A percentile compares a stretch with the other conserved stretches of the same genome.
Evolutionary conservation across 2,797 vertebrate species (phyloP).

Genomic region (Sus cebifrons): DNA sequence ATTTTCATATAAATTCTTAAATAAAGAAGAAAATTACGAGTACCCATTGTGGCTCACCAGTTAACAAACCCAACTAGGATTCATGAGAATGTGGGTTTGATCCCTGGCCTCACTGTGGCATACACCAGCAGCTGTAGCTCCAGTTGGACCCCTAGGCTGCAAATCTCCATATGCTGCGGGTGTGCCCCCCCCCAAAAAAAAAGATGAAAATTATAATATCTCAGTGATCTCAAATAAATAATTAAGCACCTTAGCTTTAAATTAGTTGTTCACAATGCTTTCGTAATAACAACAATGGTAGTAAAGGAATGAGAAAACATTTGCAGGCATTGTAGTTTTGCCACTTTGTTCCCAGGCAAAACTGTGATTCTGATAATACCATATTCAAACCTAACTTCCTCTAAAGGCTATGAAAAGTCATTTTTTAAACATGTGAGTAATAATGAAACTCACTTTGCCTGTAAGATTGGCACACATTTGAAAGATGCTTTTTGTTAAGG

Average conservation of each 20-base stretch:
- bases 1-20: background rate
- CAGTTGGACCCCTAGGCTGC: no score
- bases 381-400: background rate
- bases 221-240: background rate
- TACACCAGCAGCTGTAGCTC: no score
- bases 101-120: no score
- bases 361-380: background rate
- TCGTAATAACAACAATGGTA: slow-evolving; percentile 7
- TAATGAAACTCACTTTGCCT: background rate
- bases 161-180: no score
- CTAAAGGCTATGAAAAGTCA: background rate
- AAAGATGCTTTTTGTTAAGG: background rate
- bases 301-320: background rate
- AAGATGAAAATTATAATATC: background rate
- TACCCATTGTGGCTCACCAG: no score
- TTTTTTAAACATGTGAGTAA: background rate
- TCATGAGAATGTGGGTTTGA: no score
- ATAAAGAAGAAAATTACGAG: background rate
- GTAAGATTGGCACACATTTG: background rate
- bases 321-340: background rate
- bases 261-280: background rate
- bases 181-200: background rate
- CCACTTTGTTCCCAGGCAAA: background rate
- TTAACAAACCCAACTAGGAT: no score
- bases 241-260: slow-evolving; percentile 23